Base-by-base conservation (phyloP, 1,140 invertebrate genomes). In the Nixonia krombeini region DNA sequence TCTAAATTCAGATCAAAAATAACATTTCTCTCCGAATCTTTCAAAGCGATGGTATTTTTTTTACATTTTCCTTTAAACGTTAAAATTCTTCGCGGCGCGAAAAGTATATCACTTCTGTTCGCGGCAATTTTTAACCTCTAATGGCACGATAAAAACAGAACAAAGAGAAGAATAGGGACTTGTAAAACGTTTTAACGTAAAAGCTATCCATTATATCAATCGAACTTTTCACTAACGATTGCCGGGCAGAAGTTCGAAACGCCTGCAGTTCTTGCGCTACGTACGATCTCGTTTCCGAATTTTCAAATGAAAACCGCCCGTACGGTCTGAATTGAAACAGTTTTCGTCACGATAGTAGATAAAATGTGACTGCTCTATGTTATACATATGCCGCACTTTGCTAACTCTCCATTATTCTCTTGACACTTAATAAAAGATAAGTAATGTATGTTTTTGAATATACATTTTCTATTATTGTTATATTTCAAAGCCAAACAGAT, bases 141-240 rank as follows among this genome's bases (percentile, higher is more conserved):
- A 61, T 62, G 28, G 45, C 44, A 51, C 59, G 21, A 50, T 23
- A 26, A 52, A 63, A 49, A 57, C 41, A 12, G 49, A 53, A 58
- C 37, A 49, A 59, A 47, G 45, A 45, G 33, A 47, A 47, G 44
- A 18, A 47, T 21, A 50, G 57, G 29, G 53, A 61, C 45, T 51
- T 49, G 45, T 31, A 45, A 66, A 67, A 64, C 58, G 61, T 68
- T 68, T 72, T 68, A 72, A 25, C 59, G 50, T 68, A 62, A 68
- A 72, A 65, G 59, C 64, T 35, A 38, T 62, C 56, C 44, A 72
- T 72, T 71, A 55, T 47, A 29, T 55, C 29, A 45, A 52, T 46
- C 26, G 52, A 41, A 31, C 12, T 47, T 38, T 18, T 16, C 42
- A 44, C 51, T 35, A 47, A 47, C 28, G 44, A 33, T 33, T 9